Conservation (phyloP, 1,140 invertebrate genomes). For the Ridgeia piscesae region DNA sequence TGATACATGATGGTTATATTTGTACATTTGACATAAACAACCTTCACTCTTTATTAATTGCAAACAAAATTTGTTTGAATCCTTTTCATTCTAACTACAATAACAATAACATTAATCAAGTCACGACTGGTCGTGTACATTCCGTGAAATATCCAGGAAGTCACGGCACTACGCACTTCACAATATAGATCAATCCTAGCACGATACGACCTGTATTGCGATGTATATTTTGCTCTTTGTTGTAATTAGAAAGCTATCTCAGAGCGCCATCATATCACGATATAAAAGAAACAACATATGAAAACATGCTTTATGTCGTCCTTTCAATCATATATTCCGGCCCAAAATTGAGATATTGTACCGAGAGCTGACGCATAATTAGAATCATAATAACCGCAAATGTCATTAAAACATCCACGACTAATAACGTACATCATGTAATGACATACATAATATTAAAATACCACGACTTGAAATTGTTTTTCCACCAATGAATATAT, state of each 20-base stretch:
- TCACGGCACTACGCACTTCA: neutral
- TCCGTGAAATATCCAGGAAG: neutral
- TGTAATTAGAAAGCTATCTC: neutral
- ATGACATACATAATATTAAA: neutral
- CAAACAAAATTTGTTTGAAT: neutral
- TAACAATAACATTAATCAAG: neutral
- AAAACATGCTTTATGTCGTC: no score
- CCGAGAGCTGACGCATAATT: neutral
- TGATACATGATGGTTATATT: neutral
- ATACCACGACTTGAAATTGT: neutral
- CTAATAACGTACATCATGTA: neutral
- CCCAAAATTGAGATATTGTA: neutral
- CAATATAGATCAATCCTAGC: neutral
- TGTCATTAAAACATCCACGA: neutral
- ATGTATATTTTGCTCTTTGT: neutral
- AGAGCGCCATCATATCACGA: no score
- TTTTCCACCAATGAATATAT: neutral
- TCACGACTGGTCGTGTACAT: neutral
- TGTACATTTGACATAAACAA: neutral
- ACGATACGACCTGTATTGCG: neutral
- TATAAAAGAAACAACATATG: no score
- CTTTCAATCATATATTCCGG: no score
- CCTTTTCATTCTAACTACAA: neutral
- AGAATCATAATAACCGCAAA: neutral
- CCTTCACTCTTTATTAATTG: neutral